Conservation (phyloP, 2,113 vertebrate species). For the Campylorhamphus procurvoides region DNA sequence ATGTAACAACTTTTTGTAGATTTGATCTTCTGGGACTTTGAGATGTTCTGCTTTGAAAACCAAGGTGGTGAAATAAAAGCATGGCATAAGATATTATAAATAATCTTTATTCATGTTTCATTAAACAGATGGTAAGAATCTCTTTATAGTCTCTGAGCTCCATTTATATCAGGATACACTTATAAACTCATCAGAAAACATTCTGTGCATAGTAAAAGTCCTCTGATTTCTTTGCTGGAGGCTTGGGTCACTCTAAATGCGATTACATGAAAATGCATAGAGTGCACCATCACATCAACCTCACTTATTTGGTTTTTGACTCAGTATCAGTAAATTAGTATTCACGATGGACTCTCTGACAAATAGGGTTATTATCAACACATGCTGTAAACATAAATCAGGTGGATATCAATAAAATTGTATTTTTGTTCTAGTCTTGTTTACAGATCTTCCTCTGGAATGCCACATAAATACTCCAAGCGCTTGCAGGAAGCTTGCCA, state of each 20-base stretch:
- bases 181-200: constrained; percentile 7
- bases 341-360: constrained; percentile 72
- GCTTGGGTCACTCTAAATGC: background rate
- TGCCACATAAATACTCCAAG: constrained; percentile 73
- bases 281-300: constrained; percentile 37
- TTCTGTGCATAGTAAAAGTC: background rate
- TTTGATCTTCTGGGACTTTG: background rate
- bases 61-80: background rate
- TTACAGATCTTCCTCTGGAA: constrained; percentile 77
- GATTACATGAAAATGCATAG: constrained; percentile 28
- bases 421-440: constrained; percentile 76
- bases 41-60: constrained; percentile 13
- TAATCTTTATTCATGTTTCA: background rate
- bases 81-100: background rate
- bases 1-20: background rate
- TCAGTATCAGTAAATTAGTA: constrained; percentile 73
- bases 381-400: constrained; percentile 81
- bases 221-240: background rate
- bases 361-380: constrained; percentile 80
- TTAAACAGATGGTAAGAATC: background rate
- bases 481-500: constrained; percentile 71
- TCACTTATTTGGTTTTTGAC: constrained; percentile 61
- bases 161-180: background rate
- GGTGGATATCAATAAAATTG: constrained; percentile 79
- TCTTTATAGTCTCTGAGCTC: background rate